These are phyloP conservation scores for Rhadina sibilatrix DNA, from an alignment of 2,113 vertebrate species.

Conservation along the genomic window DNA sequence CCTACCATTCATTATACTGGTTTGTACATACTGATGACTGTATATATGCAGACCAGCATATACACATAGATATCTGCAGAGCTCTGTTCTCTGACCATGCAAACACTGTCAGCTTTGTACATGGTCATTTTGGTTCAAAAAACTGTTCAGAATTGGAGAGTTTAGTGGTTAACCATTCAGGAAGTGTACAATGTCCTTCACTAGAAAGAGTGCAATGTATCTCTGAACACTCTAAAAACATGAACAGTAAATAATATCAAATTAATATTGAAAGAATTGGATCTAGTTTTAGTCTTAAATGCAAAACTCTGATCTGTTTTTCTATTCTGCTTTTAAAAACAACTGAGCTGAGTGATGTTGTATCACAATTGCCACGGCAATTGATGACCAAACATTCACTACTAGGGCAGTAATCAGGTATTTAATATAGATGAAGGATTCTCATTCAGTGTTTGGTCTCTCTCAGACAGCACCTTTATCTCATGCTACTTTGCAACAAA, in stretches of 20 bases:
- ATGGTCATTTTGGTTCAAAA: not conserved
- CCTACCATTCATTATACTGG: too few species aligned
- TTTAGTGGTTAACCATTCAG: not conserved
- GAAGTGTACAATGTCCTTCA: accelerated
- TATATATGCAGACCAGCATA: not conserved
- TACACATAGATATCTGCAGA: not conserved
- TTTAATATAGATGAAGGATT: not conserved
- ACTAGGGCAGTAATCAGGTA: not conserved
- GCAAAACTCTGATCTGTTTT: not conserved
- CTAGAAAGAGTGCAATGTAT: not conserved
- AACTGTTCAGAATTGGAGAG: not conserved
- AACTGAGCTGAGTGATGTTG: not conserved
- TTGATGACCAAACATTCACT: not conserved
- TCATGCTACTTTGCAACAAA: not conserved
- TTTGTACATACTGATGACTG: not conserved
- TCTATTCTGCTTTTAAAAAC: not conserved
- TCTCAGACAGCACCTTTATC: not conserved
- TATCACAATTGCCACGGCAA: not conserved
- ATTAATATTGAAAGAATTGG: not conserved
- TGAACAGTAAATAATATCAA: not conserved
- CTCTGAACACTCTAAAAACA: not conserved
- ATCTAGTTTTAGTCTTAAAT: not conserved
- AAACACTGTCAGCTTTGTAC: not conserved
- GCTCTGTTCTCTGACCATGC: not conserved
- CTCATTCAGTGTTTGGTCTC: not conserved